phyloP scores from a whole-genome alignment of 1,140 invertebrate genomes.

The Calliopsis andreniformis region DNA sequence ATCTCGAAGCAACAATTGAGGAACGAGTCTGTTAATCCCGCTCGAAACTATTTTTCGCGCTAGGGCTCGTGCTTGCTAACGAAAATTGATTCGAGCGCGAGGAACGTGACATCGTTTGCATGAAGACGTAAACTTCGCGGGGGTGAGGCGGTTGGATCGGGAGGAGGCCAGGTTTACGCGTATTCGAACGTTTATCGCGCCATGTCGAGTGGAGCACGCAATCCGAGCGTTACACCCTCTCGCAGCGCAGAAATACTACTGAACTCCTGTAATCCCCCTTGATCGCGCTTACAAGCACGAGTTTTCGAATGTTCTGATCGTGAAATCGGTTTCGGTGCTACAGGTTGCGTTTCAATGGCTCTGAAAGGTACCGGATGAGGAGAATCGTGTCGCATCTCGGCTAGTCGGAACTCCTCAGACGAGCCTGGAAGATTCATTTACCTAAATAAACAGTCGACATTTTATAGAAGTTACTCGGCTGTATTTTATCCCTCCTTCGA shows the following conservation, averaged over 20 bases:
- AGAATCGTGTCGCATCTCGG: constrained; percentile 36
- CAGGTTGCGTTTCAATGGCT: constrained; percentile 52
- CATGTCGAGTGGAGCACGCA: constrained; percentile 64
- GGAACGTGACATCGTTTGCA: constrained; percentile 26
- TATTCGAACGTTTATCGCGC: constrained; percentile 71
- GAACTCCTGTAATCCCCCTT: constrained; percentile 59
- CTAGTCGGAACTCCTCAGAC: constrained; percentile 12
- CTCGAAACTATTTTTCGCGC: not conserved
- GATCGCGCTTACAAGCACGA: constrained; percentile 60
- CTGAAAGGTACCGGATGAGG: constrained; percentile 45
- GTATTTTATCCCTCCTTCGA: no score
- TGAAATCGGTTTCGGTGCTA: constrained; percentile 52
- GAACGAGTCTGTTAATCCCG: not conserved
- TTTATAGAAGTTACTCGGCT: not conserved
- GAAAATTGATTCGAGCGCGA: constrained; percentile 46
- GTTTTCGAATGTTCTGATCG: constrained; percentile 61
- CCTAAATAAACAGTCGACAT: constrained; percentile 12
- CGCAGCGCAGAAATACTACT: constrained; percentile 59
- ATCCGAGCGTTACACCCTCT: constrained; percentile 62
- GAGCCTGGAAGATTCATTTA: constrained; percentile 1
- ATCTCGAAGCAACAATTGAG: not conserved
- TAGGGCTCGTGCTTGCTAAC: constrained; percentile 12
- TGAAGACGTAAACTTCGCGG: constrained; percentile 44
- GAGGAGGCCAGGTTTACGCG: constrained; percentile 67
- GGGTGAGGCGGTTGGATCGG: constrained; percentile 11